Base-by-base conservation (phyloP, 2,888 invertebrate genomes). In the Drosophila helvetica region DNA sequence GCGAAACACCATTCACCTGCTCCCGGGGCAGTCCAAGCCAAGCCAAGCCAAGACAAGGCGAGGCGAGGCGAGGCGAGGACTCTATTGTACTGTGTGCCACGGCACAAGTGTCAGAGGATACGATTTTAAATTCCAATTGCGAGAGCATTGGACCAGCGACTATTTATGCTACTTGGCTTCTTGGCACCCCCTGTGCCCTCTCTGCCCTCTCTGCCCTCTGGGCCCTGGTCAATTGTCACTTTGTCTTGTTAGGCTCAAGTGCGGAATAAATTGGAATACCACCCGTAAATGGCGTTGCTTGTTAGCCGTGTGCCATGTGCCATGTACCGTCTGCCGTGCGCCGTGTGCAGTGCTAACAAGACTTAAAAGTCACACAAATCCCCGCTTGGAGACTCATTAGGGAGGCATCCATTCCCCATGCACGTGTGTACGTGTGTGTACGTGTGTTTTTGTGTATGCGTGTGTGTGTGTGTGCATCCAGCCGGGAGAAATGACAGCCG, bases 211-310 rank as follows among this genome's bases (percentile, higher is more conserved):
- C 47, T 47, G 60, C 59, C 19, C 46, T 68, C 33, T 50, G 33
- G 33, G 18, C 51, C 25, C 43, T 15, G 66, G 72, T 19, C 71
- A 57, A 65, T 74, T 65, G 74, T 58, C 70, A 82, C 86, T 65
- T 86, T 86, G 67, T 80, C 88, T 87, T 87, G 81, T 81, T 81
- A 87, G 87, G 86, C 88, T 74, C 88, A 65, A 78, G 73, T 73
- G 76, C 68, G 79, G 85, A 77, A 84, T 81, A 81, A 85, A 79
- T 45, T 38, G 46, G 46, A 30, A 47, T 45, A 56, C 15, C 18
- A 27, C 33, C 57, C 57, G 57, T 86, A 86, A 86, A 77, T 69
- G 72, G 65, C 70, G 72, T 46, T 60, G 86, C 88, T 88, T 79
- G 82, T 82, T 82, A 88, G 75, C 57, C 69, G 52, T 67, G 68